A percentile compares a stretch with the other conserved stretches of the same genome.
phyloP scores from a whole-genome alignment of 2,113 vertebrate genomes.

The Baryphthengus martii region DNA sequence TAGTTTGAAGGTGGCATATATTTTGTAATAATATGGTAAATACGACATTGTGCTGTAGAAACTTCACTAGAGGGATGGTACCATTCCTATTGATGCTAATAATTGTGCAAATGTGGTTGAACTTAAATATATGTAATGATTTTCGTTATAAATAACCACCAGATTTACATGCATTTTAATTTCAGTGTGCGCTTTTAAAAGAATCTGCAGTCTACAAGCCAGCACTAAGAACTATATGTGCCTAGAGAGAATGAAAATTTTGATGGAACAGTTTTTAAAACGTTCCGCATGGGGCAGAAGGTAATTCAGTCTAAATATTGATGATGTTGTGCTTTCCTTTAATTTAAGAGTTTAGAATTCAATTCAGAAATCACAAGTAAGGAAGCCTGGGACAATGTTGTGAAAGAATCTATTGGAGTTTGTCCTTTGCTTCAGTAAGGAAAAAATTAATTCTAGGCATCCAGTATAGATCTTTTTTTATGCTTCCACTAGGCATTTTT shows the following conservation, averaged over 20 bases:
- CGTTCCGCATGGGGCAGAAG: neutral
- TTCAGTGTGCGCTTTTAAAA: neutral
- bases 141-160: neutral
- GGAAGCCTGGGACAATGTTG: neutral
- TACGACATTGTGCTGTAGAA: neutral
- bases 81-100: neutral
- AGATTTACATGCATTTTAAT: neutral
- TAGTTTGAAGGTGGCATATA: neutral
- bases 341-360: neutral
- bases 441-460: neutral
- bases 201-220: neutral
- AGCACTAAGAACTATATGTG: accelerated
- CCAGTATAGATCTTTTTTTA: neutral
- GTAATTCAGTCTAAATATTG: neutral
- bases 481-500: neutral
- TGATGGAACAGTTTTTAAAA: neutral
- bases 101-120: neutral
- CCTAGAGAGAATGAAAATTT: neutral
- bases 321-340: neutral
- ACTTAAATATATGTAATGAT: neutral
- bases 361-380: neutral
- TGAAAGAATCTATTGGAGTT: neutral
- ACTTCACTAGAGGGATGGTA: neutral
- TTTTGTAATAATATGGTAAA: neutral
- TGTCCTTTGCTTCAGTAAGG: neutral